A percentile compares a stretch with the other conserved stretches of the same genome.
Conservation (phyloP, 2,888 invertebrate species). For the Ephialtes manifestator region DNA sequence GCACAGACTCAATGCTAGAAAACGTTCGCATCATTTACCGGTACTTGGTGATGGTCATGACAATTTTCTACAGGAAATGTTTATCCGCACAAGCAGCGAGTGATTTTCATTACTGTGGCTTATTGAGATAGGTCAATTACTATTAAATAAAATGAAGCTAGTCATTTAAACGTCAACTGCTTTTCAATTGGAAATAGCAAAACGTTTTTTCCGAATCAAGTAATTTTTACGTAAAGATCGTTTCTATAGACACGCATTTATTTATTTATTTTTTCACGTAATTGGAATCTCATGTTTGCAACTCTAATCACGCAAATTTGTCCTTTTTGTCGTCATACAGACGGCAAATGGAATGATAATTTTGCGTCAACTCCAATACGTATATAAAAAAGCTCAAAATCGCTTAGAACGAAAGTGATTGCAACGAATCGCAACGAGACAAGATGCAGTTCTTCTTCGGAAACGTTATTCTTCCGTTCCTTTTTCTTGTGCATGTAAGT, state of each 20-base stretch:
- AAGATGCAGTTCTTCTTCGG: constrained; percentile 8
- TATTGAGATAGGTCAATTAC: too few relatives aligned
- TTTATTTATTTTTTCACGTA: constrained; percentile 1
- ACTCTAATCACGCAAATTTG: not conserved
- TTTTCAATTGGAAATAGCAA: not conserved
- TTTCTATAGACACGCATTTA: not conserved
- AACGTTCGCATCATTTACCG: not conserved
- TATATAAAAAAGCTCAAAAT: constrained; percentile 4
- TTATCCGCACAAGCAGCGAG: too few relatives aligned
- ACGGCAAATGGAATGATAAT: constrained; percentile 6
- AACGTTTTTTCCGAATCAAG: not conserved
- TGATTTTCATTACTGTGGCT: too few relatives aligned
- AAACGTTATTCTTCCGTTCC: not conserved
- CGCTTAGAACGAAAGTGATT: constrained; percentile 2
- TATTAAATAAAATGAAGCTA: too few relatives aligned
- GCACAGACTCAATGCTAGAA: too few relatives aligned
- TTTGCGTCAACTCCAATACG: not conserved
- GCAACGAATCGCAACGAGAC: not conserved
- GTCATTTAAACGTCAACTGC: not conserved
- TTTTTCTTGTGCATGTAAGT: constrained; percentile 29
- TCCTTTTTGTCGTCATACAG: not conserved
- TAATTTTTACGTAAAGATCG: not conserved
- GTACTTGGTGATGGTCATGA: not conserved
- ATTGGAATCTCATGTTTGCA: not conserved
- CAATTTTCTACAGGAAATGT: not conserved